Percentiles rank a stretch among this genome's conserved stretches.
Conservation (phyloP, 2,113 vertebrate species). For the Poeciliopsis occidentalis region DNA sequence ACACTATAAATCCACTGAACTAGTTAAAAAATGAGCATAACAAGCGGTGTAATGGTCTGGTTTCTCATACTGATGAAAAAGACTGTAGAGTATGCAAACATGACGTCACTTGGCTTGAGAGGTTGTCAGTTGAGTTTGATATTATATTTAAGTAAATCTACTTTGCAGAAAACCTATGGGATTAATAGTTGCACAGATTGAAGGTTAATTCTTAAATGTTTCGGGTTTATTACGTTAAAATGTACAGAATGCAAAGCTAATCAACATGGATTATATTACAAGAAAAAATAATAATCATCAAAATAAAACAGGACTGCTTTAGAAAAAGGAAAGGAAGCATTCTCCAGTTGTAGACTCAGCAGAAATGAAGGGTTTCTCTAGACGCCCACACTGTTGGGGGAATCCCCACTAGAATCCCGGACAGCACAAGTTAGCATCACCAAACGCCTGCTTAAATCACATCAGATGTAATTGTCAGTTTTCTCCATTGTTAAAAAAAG, state of each 20-base stretch:
- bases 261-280: neutral
- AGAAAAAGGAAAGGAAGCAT: neutral
- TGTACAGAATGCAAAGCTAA: neutral
- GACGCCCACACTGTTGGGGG: slow-evolving; percentile 26
- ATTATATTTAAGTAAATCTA: neutral
- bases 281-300: neutral
- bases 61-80: neutral
- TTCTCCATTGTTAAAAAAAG: neutral
- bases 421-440: neutral
- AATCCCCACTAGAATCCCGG: slow-evolving; percentile 51
- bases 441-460: neutral
- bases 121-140: neutral
- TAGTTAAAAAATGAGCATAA: neutral
- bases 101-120: neutral
- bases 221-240: neutral
- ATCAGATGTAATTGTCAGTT: slow-evolving; percentile 1
- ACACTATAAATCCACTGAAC: neutral
- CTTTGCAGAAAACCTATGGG: neutral
- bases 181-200: neutral
- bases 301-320: neutral
- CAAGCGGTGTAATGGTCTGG: neutral
- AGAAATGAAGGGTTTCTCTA: slow-evolving; percentile 23
- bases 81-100: neutral
- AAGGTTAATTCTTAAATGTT: too few species aligned
- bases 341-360: neutral